A percentile compares a stretch with the other conserved stretches of the same genome.
Conservation (phyloP, 2,888 invertebrate species). For the Drosophila limbata region DNA sequence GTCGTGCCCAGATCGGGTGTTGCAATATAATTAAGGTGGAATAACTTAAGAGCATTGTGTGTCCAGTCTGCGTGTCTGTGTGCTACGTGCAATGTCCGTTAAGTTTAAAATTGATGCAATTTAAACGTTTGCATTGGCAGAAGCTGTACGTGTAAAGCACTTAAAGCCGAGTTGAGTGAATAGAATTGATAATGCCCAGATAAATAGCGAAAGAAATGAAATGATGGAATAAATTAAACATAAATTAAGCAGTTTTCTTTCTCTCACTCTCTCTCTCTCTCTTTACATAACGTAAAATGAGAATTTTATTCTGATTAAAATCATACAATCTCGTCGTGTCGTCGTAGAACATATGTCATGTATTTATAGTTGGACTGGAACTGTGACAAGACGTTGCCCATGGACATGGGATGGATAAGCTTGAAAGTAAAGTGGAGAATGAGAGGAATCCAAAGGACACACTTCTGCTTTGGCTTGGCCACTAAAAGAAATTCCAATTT, state of each 20-base stretch:
- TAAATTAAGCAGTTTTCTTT: constrained; percentile 3
- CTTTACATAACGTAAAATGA: constrained; percentile 39
- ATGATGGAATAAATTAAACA: constrained; percentile 12
- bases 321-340: constrained; percentile 33
- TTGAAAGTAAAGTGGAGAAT: neutral
- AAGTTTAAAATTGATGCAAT: constrained; percentile 66
- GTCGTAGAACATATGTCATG: constrained; percentile 35
- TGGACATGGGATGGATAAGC: neutral
- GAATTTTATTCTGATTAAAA: constrained; percentile 78
- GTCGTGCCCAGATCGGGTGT: constrained; percentile 51
- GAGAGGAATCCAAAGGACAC: constrained; percentile 28
- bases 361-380: constrained; percentile 29
- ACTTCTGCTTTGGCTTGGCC: constrained; percentile 47
- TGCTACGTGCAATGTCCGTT: constrained; percentile 56
- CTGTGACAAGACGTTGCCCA: constrained; percentile 21
- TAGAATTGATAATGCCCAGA: constrained; percentile 29
- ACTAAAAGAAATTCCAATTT: constrained; percentile 70
- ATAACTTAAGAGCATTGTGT: constrained; percentile 68
- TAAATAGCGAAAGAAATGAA: constrained; percentile 3
- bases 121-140: constrained; percentile 43
- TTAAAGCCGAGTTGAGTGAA: constrained; percentile 41
- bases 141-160: constrained; percentile 8
- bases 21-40: constrained; percentile 80
- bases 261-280: neutral
- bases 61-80: constrained; percentile 27